Evolutionary conservation across 2,888 invertebrate species (phyloP), one percentile per base, ranked within the genome.

Genomic region (Himalopsyche kuldschensis): DNA sequence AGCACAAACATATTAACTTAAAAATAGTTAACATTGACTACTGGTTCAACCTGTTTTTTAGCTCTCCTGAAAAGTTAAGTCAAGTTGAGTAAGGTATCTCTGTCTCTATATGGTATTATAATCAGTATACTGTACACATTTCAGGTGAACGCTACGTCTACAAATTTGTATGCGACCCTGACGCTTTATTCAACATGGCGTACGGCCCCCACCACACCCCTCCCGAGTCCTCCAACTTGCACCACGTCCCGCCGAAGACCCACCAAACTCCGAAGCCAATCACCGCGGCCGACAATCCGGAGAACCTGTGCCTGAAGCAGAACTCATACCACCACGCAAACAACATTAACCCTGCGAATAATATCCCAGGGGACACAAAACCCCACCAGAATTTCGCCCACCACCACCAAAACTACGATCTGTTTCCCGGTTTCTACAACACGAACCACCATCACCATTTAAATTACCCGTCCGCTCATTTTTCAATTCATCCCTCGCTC

Each of bases 121-220:
- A n/a, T n/a, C n/a, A n/a, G n/a, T n/a, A n/a, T n/a, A n/a, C n/a
- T n/a, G n/a, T n/a, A n/a, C n/a, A n/a, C n/a, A n/a, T 81, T 89
- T 30, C 90, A 95, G 97, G 98, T 0, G 98, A 98, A 89, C 94
- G 98, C 88, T 98, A 98, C 91, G 98, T 98, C 15, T 98, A 98
- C 92, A 97, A 98, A 89, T 98, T 98, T 89, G 98, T 98, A 0
- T 98, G 98, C 90, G 98, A 98, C 90, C 98, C 98, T 0, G 97
- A 97, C 86, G 97, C 97, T 0, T 90, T 97, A 3, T 97, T 97
- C 91, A 96, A 95, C 88, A 96, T 97, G 95, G 95, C 96, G 10
- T 94, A 94, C 89, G 92, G 92, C 1, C 88, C 89, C 4, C 88
- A 85, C 63, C 78, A 86, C 88, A 0, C 87, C 87, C 17, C 87